Conservation (phyloP, 2,888 invertebrate genomes). For the Drosophila picticornis region DNA sequence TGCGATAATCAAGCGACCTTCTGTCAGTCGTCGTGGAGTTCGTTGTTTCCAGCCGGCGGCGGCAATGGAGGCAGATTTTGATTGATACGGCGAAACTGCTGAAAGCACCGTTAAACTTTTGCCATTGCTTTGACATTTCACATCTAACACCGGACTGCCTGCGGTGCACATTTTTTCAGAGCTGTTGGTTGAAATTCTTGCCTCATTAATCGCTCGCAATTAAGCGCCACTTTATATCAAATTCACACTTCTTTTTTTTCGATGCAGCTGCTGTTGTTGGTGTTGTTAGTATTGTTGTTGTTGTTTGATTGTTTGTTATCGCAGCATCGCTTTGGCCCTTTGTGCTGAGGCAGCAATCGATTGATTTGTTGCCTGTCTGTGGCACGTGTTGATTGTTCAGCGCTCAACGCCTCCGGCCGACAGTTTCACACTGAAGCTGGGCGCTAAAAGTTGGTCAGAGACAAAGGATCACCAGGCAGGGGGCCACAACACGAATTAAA, state of each 20-base stretch:
- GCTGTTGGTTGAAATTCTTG: slow-evolving; percentile 64
- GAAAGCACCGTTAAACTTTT: slow-evolving; percentile 73
- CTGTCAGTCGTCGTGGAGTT: slow-evolving; percentile 30
- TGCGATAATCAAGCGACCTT: slow-evolving; percentile 36
- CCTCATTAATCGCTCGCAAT: slow-evolving; percentile 77
- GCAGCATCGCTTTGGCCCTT: slow-evolving; percentile 25
- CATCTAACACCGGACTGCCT: slow-evolving; percentile 44
- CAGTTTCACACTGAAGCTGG: slow-evolving; percentile 15
- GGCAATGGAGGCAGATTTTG: slow-evolving; percentile 27
- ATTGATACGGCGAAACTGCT: slow-evolving; percentile 52
- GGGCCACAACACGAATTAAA: not conserved
- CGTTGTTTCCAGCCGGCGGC: slow-evolving; percentile 29
- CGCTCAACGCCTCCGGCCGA: slow-evolving; percentile 6
- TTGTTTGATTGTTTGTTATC: slow-evolving; percentile 29
- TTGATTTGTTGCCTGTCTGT: slow-evolving; percentile 55
- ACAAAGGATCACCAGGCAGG: slow-evolving; percentile 19
- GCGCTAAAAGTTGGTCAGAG: slow-evolving; percentile 40
- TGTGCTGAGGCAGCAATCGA: slow-evolving; percentile 15
- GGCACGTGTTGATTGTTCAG: slow-evolving; percentile 47
- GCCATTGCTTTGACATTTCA: slow-evolving; percentile 57
- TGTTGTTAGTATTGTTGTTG: slow-evolving; percentile 10
- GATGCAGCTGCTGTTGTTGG: slow-evolving; percentile 5
- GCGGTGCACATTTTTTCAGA: not conserved
- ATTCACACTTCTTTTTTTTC: slow-evolving; percentile 50
- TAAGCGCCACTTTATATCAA: slow-evolving; percentile 76